phyloP scores from a whole-genome alignment of 2,113 vertebrate genomes.

The Phoxinus phoxinus region DNA sequence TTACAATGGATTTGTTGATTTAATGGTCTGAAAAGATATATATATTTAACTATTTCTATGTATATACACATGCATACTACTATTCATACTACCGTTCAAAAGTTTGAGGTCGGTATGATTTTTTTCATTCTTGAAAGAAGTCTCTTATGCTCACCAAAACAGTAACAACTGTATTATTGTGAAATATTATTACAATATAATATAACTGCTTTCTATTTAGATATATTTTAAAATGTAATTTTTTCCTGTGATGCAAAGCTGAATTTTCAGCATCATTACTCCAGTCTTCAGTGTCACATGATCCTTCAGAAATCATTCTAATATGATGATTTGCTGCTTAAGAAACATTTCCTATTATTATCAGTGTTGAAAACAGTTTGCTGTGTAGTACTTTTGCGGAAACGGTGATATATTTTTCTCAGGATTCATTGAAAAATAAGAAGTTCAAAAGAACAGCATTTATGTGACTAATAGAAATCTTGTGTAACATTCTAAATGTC shows the following conservation, averaged over 20 bases:
- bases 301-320: neutral
- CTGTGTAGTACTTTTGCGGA: neutral
- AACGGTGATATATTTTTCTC: neutral
- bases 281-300: neutral
- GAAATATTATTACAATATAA: neutral
- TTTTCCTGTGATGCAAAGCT: neutral
- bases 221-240: neutral
- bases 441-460: neutral
- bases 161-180: no score
- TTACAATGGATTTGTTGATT: neutral
- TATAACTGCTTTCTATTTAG: neutral
- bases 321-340: neutral
- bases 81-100: neutral
- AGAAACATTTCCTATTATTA: neutral
- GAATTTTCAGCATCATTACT: neutral
- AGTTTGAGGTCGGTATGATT: neutral
- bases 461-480: neutral
- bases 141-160: neutral
- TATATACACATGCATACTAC: no score
- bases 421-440: neutral
- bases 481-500: neutral
- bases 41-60: no score
- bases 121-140: neutral
- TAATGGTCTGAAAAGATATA: neutral
- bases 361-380: neutral